These are phyloP conservation scores for Cladopsammia gracilis DNA, from an alignment of 64 coral and sea anemone genomes.

Conservation along the genomic window DNA sequence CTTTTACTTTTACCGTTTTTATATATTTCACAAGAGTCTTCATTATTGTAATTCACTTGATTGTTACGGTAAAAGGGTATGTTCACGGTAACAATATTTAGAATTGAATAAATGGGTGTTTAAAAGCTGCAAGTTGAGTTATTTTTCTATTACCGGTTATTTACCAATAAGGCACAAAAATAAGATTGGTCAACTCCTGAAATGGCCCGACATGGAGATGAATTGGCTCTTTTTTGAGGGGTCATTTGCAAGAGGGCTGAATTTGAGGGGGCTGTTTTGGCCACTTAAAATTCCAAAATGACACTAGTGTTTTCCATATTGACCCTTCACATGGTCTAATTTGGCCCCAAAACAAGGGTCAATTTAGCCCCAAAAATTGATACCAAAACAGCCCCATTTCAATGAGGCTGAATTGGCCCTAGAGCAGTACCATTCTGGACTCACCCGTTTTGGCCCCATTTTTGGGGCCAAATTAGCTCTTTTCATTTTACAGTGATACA, in stretches of 20 bases:
- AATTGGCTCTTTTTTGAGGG: constrained; percentile 77
- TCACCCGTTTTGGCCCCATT: constrained; percentile 65
- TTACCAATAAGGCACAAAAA: not conserved
- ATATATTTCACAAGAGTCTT: not conserved
- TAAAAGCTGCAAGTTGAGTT: not conserved
- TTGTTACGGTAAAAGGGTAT: not conserved
- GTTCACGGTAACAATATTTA: not conserved
- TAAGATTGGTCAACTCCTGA: constrained; percentile 20
- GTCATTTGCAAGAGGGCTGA: constrained; percentile 56
- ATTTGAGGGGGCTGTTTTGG: constrained; percentile 71
- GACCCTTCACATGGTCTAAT: constrained; percentile 45
- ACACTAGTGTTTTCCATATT: constrained; percentile 55
- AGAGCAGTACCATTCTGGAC: constrained; percentile 49
- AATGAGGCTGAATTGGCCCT: constrained; percentile 63
- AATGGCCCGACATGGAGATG: constrained; percentile 62
- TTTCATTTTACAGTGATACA: constrained; percentile 72
- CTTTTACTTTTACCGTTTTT: not conserved
- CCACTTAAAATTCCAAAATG: constrained; percentile 40
- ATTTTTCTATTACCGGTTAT: not conserved
- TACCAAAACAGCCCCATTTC: constrained; percentile 51
- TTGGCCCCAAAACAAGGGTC: constrained; percentile 58
- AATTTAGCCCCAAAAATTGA: constrained; percentile 60
- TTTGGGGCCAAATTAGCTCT: constrained; percentile 62
- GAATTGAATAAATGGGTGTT: not conserved
- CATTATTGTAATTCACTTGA: not conserved